These are phyloP conservation scores for Takifugu rubripes DNA, from an alignment of 2,797 vertebrate species.

Conservation along the genomic window DNA sequence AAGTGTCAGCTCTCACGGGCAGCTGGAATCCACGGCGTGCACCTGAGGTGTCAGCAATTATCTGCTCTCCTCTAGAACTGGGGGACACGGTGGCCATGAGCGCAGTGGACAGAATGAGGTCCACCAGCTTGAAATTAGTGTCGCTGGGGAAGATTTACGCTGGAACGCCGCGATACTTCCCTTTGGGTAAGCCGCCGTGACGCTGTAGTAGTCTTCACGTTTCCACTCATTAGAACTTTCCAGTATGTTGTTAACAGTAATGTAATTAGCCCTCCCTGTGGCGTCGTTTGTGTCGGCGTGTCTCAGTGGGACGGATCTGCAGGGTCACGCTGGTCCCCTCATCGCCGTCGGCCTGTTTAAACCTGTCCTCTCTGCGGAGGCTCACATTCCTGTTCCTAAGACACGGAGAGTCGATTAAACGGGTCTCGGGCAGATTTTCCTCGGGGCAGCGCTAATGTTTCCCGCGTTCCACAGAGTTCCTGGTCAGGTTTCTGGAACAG, in stretches of 20 bases:
- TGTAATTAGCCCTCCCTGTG: slow-evolving; percentile 42
- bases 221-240: slow-evolving; percentile 28
- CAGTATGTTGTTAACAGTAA: slow-evolving; percentile 30
- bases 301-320: slow-evolving; percentile 36
- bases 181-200: slow-evolving; percentile 79
- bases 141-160: slow-evolving; percentile 92
- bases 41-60: neutral
- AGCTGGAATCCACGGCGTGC: neutral
- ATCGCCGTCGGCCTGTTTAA: slow-evolving; percentile 40
- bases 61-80: slow-evolving; percentile 76
- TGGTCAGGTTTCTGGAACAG: slow-evolving; percentile 92
- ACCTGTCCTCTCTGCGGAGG: slow-evolving; percentile 34
- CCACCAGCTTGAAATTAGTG: slow-evolving; percentile 89
- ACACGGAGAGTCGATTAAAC: slow-evolving; percentile 6
- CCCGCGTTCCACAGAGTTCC: slow-evolving; percentile 80
- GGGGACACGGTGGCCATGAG: slow-evolving; percentile 85
- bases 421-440: no score
- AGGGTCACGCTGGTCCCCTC: slow-evolving; percentile 17
- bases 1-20: neutral
- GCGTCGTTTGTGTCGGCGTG: slow-evolving; percentile 37
- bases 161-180: slow-evolving; percentile 94
- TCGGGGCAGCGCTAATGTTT: neutral
- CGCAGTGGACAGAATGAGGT: slow-evolving; percentile 87
- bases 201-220: slow-evolving; percentile 21
- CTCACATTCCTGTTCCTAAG: slow-evolving; percentile 8